Base-by-base conservation (phyloP, 1,140 invertebrate genomes). In the Orius laevigatus region DNA sequence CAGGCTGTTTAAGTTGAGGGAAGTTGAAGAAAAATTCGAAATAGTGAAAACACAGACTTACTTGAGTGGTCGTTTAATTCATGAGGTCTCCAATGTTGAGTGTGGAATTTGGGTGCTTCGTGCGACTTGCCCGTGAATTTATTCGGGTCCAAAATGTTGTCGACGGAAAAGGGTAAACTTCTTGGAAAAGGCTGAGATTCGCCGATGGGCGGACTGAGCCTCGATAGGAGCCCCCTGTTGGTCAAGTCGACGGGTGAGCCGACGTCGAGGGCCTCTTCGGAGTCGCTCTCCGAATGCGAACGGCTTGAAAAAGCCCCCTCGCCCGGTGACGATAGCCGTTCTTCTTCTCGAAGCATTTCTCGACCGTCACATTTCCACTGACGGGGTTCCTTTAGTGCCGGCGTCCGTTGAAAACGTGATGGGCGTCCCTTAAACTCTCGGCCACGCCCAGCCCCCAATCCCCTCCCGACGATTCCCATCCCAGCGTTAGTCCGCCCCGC, bases 101-200 rank as follows among this genome's bases (percentile, higher is more conserved):
- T 44, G n/a, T 42, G 44, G n/a, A 40, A 39, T 12, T 20, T 15
- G 9, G 18, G 15, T 8, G 33, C 14, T n/a, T 51, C 38, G 60
- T 53, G 25, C 59, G 60, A 55, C 60, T 68, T 65, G 3, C 85
- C 85, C 6, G 83, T 89, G 61, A 91, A 90, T 63, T 90, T 90
- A 51, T 79, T 88, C 0, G 86, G 86, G 61, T 90, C 85, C 31
- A 92, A 66, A 48, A 92, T 91, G 61, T 92, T 90, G 64, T 91
- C 86, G 4, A 92, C 86, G 3, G 85, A 89, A 63, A 91, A 92
- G 0, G 83, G 80, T 43, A 87, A 65, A 40, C 75, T 41, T 15
- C 16, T 6, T 15, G 46, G 41, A 14, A 34, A 14, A 33, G 49
- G 15, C 20, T 44, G n/a, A 31, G 43, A 20, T n/a, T 36, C 19